Conservation (phyloP, 2,888 invertebrate species). For the Apomyelois bistriatella region DNA sequence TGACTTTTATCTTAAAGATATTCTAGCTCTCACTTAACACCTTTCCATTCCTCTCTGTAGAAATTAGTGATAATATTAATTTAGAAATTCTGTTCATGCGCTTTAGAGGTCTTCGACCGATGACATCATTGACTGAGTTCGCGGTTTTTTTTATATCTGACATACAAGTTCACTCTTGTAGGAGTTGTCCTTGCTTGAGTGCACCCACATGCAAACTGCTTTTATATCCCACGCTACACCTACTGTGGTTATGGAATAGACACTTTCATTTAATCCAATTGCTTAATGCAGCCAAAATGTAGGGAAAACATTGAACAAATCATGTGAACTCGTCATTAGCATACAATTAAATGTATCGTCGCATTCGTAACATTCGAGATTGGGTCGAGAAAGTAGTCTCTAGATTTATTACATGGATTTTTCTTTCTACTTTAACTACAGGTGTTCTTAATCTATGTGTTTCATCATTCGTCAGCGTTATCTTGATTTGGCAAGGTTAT, state of each 20-base stretch:
- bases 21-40: constrained; percentile 8
- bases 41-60: neutral
- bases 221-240: constrained; percentile 64
- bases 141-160: constrained; percentile 21
- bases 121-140: constrained; percentile 49
- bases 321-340: constrained; percentile 13
- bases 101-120: constrained; percentile 44
- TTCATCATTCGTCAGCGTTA: constrained; percentile 26
- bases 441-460: constrained; percentile 2
- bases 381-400: constrained; percentile 6
- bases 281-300: constrained; percentile 50
- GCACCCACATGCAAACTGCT: constrained; percentile 54
- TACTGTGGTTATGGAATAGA: constrained; percentile 42
- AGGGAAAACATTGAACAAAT: constrained; percentile 36
- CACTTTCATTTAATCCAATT: constrained; percentile 65
- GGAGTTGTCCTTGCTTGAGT: constrained; percentile 58
- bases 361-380: neutral
- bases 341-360: neutral
- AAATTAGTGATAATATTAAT: neutral
- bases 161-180: constrained; percentile 29
- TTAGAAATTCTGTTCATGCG: constrained; percentile 22
- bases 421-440: neutral
- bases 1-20: constrained; percentile 4
- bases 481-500: constrained; percentile 37
- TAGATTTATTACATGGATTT: neutral